Evolutionary conservation across 2,113 vertebrate genomes (phyloP).

Genomic region (Gobiocypris rarus): DNA sequence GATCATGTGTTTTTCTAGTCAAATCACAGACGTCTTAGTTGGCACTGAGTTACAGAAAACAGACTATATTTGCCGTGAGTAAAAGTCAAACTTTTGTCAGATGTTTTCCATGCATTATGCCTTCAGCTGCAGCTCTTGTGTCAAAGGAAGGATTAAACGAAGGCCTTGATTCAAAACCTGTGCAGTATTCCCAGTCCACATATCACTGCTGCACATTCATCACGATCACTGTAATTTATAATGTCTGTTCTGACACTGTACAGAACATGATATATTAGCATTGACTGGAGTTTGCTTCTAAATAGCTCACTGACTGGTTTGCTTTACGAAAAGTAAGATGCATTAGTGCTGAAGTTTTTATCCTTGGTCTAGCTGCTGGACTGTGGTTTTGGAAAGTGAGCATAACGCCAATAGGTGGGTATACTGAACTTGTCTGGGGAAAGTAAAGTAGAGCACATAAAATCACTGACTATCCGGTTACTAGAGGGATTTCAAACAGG

Average conservation of each 20-base stretch:
- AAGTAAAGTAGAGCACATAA: slow-evolving; percentile 58
- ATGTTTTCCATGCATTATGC: not conserved
- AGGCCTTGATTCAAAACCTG: not conserved
- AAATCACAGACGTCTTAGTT: not conserved
- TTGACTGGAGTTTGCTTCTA: not conserved
- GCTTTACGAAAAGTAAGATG: not conserved
- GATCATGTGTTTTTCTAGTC: not conserved
- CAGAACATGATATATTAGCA: slow-evolving; percentile 26
- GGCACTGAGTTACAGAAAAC: not conserved
- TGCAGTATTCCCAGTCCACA: slow-evolving; percentile 10
- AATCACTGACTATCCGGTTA: slow-evolving; percentile 63
- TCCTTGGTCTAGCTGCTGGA: not conserved
- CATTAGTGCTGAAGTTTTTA: slow-evolving; percentile 11
- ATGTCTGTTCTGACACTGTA: slow-evolving; percentile 38
- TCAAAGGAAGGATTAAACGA: slow-evolving; percentile 23
- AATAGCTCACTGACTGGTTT: not conserved
- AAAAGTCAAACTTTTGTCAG: slow-evolving; percentile 36
- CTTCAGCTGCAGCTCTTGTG: not conserved
- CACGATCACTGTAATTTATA: slow-evolving; percentile 14
- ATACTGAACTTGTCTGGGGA: slow-evolving; percentile 44
- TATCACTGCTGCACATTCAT: slow-evolving; percentile 26
- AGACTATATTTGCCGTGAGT: not conserved
- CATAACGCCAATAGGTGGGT: slow-evolving; percentile 20
- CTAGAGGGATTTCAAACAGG: slow-evolving; percentile 62
- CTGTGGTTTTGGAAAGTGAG: slow-evolving; percentile 43